Conservation (phyloP, 2,888 invertebrate species). For the Saturnia pavonia region DNA sequence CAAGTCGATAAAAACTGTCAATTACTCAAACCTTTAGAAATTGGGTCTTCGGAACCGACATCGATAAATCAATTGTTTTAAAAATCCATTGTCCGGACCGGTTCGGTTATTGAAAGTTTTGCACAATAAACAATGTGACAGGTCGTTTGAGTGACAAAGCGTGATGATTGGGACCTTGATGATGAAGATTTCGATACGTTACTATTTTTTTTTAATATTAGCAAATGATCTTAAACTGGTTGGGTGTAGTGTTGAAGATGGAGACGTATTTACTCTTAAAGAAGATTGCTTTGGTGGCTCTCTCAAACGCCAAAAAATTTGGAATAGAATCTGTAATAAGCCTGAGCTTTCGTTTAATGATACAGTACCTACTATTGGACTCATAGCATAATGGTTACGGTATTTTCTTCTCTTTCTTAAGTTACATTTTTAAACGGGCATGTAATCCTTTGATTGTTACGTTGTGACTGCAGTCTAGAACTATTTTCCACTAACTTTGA, state of each 20-base stretch:
- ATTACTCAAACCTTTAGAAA: conserved; percentile 16
- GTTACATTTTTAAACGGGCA: too few species aligned
- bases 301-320: background rate
- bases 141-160: conserved; percentile 30
- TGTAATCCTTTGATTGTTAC: too few species aligned
- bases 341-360: background rate
- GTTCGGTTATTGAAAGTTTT: conserved; percentile 24
- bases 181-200: conserved; percentile 17
- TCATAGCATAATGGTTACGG: too few species aligned
- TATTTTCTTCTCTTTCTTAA: too few species aligned
- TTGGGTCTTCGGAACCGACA: conserved; percentile 7
- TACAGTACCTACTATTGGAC: background rate
- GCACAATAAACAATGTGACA: conserved; percentile 17
- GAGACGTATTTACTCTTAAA: background rate
- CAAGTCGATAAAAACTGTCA: background rate
- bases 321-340: background rate
- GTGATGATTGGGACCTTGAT: conserved; percentile 47
- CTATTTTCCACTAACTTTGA: too few species aligned
- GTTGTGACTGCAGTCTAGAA: too few species aligned
- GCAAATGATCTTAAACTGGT: background rate
- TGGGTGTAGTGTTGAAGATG: background rate
- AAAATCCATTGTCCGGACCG: conserved; percentile 25
- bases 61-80: conserved; percentile 30
- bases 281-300: background rate
- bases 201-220: conserved; percentile 13